Evolutionary conservation across 2,888 invertebrate species (phyloP), one percentile per base, ranked within the genome.

Genomic region (Heteropelma amictum): DNA sequence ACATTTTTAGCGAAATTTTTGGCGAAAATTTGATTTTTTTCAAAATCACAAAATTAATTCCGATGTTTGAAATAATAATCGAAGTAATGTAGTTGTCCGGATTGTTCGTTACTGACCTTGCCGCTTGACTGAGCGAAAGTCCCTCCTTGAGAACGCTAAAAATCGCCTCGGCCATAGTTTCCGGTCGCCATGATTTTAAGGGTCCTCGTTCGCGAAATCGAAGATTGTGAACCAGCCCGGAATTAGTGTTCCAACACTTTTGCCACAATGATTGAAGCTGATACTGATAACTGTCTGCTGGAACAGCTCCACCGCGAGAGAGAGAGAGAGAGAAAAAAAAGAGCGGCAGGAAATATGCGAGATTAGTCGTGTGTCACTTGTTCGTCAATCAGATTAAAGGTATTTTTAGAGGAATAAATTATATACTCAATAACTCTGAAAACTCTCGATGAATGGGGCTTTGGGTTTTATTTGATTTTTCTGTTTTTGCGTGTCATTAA

Each of bases 201-300:
- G 97, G 97, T 1, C 97, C 97, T 70, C 97, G 93, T 90, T 97
- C 97, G 53, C 97, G 94, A 92, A 97, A 97, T 83, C 97, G 93
- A 86, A 97, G 91, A 89, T 97, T 96, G 90, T 97, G 97, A 82
- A 97, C 96, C 85, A 97, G 92, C 85, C 95, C 95, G 90, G 97
- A 97, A 90, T 96, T 96, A 81, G 96, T 96, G 90, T 95, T 97
- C 97, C 97, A 97, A 90, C 97, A 97, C 90, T 97, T 97, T 90
- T 97, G 97, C 97, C 97, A 97, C 94, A 97, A 96, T 71, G 96
- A 96, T 90, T 97, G 97, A 89, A 97, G 91, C 90, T 97, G 97
- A 90, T 97, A 97, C 90, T 97, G 97, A 92, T 97, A 97, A 92
- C 96, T 96, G 92, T 96, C 96, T 94, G 94, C 93, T 95, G 94